Percentiles rank a stretch among this genome's conserved stretches.
phyloP scores from a whole-genome alignment of 2,113 vertebrate genomes.

The Zosterops borbonicus region DNA sequence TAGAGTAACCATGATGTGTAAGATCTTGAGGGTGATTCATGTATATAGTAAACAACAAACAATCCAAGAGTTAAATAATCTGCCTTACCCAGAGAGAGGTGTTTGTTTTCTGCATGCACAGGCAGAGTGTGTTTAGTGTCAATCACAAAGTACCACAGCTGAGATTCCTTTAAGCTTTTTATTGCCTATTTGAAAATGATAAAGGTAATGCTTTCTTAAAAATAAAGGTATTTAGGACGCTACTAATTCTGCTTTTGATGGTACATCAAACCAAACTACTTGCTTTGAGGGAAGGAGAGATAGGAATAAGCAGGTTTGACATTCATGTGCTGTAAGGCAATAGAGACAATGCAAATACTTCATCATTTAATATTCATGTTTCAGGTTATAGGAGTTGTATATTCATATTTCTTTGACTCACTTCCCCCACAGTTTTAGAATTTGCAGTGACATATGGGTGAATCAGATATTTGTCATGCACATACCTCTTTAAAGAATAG shows the following conservation, averaged over 20 bases:
- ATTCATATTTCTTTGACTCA: conserved; percentile 55
- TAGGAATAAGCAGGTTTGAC: background rate
- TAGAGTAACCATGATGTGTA: background rate
- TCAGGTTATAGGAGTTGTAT: conserved; percentile 1
- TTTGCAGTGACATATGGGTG: conserved; percentile 37
- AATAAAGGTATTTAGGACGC: background rate
- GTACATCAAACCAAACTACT: background rate
- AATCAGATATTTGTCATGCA: conserved; percentile 43
- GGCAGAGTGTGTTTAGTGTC: background rate
- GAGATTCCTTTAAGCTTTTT: background rate
- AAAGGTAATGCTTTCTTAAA: background rate
- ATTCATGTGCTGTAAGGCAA: conserved; percentile 6
- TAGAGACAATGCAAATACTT: conserved; percentile 46
- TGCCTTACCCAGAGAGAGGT: background rate
- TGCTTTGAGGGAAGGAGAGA: background rate
- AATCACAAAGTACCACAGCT: background rate
- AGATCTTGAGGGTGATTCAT: background rate
- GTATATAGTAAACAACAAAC: background rate
- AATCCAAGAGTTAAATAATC: background rate
- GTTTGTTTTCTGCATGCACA: background rate
- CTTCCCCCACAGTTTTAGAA: conserved; percentile 34
- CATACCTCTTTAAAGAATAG: conserved; percentile 16
- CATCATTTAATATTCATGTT: conserved; percentile 40
- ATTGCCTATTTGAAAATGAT: background rate
- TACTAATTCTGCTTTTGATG: conserved; percentile 18